Evolutionary conservation across 2,797 vertebrate genomes (phyloP), one percentile per base, ranked within the genome.

Genomic region (Chloroceryle inda): DNA sequence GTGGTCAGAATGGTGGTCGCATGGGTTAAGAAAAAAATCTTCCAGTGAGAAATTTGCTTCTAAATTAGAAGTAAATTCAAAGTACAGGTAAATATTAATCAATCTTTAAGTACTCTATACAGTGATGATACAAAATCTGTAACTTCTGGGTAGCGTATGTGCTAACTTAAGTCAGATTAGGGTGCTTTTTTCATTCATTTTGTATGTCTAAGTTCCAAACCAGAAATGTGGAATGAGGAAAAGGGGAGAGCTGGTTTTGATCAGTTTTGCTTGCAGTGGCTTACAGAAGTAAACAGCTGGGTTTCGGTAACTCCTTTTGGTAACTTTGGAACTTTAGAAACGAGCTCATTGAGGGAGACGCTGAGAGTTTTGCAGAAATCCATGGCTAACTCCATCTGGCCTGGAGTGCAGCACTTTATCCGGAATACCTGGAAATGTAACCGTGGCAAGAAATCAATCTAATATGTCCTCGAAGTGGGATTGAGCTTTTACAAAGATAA

Each of bases 121-220:
- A 29, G 11, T 31, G 24, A 22, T 27, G 42, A 35, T 29, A 68
- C 7, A 68, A 44, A 77, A 53, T 45, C 24, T 11, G 23, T 22
- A 38, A 45, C 17, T 58, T 45, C 50, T 63, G 20, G 38, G 5
- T 44, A 56, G 38, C 0, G 1, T 45, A 40, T 59, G 31, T 37
- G 63, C 33, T 52, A 31, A 33, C 38, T 59, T 64, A 44, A 18
- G 42, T 27, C 22, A 64, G 61, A 31, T 19, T n/a, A 63, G 38
- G 45, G 5, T 1, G 45, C 5, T 1, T 0, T 69, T 72, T 37
- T 19, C 15, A 8, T 58, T 81, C 1, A 2, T 63, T 52, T 69
- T 63, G 19, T 31, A 2, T 3, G 6, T n/a, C 0, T 44, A 33
- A 37, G 12, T 64, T 37, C 40, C 42, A 20, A 47, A 20, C 23